Evolutionary conservation across 2,113 vertebrate genomes (phyloP).

Genomic region (Suncus etruscus): DNA sequence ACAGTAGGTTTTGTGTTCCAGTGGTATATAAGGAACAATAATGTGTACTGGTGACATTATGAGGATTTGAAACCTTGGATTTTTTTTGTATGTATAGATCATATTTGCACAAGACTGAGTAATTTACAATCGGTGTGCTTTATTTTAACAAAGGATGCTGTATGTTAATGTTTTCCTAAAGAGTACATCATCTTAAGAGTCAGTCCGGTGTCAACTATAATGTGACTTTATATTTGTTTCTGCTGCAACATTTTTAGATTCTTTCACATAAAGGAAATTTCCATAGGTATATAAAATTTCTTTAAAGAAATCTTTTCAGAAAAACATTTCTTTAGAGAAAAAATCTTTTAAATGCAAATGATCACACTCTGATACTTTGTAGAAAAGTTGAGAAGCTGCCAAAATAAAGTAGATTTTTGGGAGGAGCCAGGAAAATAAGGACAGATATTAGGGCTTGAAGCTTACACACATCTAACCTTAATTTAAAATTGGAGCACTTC

Average conservation of each 20-base stretch:
- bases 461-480: too few relatives aligned
- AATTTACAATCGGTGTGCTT: constrained; percentile 41
- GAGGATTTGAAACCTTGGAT: not conserved
- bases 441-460: too few relatives aligned
- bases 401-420: not conserved
- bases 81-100: constrained; percentile 14
- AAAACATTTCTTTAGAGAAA: not conserved
- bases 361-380: constrained; percentile 11
- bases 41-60: not conserved
- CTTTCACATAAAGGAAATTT: too few relatives aligned
- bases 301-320: not conserved
- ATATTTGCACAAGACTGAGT: not conserved
- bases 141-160: not conserved
- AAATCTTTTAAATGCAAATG: constrained; percentile 34
- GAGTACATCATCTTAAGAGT: not conserved
- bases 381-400: constrained; percentile 18
- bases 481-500: too few relatives aligned
- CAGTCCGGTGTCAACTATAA: not conserved
- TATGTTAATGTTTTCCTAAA: not conserved
- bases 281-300: too few relatives aligned
- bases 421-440: too few relatives aligned
- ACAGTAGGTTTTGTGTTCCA: not conserved
- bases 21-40: not conserved
- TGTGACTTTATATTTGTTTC: not conserved
- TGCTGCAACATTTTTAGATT: not conserved